Evolutionary conservation across 2,113 vertebrate genomes (phyloP).

Genomic region (Thermophis baileyi): DNA sequence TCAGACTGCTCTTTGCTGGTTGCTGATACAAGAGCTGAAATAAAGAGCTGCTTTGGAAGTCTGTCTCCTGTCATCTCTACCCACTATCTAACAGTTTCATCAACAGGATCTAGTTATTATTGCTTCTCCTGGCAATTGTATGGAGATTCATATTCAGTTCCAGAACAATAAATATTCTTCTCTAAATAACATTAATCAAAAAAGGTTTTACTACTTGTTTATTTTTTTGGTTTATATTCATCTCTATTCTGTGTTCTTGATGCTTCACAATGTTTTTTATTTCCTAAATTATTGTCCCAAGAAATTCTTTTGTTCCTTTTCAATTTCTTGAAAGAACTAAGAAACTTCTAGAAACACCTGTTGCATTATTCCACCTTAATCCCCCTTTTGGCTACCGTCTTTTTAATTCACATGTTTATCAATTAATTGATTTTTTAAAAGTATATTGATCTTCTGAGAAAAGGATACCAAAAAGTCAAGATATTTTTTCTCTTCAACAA

Average conservation of each 20-base stretch:
- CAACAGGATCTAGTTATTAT: neutral
- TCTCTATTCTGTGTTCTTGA: neutral
- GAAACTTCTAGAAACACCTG: neutral
- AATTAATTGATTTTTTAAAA: neutral
- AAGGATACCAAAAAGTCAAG: neutral
- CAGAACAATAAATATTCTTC: neutral
- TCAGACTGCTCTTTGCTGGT: no score
- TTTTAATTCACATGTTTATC: neutral
- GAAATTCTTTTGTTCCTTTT: neutral
- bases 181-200: neutral
- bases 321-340: neutral
- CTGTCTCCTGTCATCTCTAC: no score
- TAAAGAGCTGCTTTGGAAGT: no score
- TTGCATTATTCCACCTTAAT: neutral
- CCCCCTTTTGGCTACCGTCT: neutral
- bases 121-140: neutral
- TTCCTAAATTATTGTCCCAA: neutral
- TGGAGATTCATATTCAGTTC: neutral
- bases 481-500: neutral
- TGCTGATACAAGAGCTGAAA: no score
- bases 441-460: neutral
- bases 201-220: neutral
- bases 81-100: no score
- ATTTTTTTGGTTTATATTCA: neutral
- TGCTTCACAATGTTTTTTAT: neutral